Evolutionary conservation across 92 coral and sea anemone genomes (phyloP), one percentile per base, ranked within the genome.

Genomic region (Phymanthus crucifer): DNA sequence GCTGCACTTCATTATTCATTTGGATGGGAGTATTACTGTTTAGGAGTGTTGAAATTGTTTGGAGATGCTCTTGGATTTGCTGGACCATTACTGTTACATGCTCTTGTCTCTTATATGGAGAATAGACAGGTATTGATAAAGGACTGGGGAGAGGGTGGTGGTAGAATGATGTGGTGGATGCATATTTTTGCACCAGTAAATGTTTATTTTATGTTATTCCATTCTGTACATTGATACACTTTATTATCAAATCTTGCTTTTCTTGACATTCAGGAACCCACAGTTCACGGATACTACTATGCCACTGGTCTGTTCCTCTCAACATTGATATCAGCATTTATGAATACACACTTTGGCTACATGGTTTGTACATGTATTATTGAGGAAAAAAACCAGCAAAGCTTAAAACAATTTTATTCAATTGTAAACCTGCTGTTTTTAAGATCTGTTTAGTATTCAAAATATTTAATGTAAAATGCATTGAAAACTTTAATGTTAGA

Each of bases 101-200:
- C 99, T 29, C 73, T 96, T 66, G 99, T 96, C 16, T 96, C 98
- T 6, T 96, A 87, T 74, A 96, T 96, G 98, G 99, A 96, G 58
- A 96, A 96, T 37, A 87, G 65, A 78, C 83, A 87, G 89, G 98
- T 93, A 80, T 58, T 87, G 38, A 14, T 47, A 10, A 67, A 12
- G 6, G 14, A 12, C 18, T 50, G n/a, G 69, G 43, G 43, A 8
- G 8, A 8, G 43, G 43, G 43, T 3, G 43, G 8, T 3, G 43
- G n/a, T n/a, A n/a, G n/a, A 43, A 17, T 43, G 13, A 17, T 43
- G 9, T 9, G 13, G 13, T 12, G 48, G 45, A 38, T 38, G n/a
- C n/a, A 38, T n/a, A n/a, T n/a, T n/a, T n/a, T n/a, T n/a, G n/a
- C n/a, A n/a, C n/a, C n/a, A n/a, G n/a, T n/a, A n/a, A n/a, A n/a